Conservation (phyloP, 1,140 invertebrate genomes). For the Macrocentrus cingulum region DNA sequence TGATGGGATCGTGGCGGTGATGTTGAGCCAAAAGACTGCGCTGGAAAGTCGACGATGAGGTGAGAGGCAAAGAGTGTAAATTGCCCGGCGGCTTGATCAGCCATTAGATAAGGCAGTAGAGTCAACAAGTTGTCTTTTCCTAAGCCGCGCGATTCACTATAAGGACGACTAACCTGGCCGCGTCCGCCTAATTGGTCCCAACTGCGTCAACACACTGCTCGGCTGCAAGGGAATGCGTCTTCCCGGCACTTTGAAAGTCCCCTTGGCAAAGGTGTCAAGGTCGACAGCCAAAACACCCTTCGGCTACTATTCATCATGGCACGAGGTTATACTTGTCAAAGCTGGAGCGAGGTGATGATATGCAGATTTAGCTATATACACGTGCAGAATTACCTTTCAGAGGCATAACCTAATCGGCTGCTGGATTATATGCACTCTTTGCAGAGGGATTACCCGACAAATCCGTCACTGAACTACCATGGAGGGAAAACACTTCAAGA, state of each 20-base stretch:
- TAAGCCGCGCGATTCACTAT: neutral
- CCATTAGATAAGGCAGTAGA: constrained; percentile 29
- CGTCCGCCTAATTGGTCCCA: neutral
- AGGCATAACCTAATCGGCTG: neutral
- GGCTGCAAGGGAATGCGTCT: neutral
- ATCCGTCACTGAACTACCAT: constrained; percentile 6
- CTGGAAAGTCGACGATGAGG: neutral
- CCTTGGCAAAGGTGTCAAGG: constrained; percentile 27
- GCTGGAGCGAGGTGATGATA: neutral
- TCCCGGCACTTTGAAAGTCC: neutral
- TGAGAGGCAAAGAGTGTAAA: constrained; percentile 22
- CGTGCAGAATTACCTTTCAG: neutral
- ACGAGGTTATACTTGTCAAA: neutral
- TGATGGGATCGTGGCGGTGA: neutral
- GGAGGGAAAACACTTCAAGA: constrained; percentile 18
- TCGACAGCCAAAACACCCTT: neutral
- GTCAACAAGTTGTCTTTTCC: constrained; percentile 31
- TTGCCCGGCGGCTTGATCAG: constrained; percentile 22
- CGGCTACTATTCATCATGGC: constrained; percentile 12
- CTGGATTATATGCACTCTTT: too few relatives aligned
- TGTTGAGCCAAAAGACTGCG: neutral
- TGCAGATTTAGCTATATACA: neutral
- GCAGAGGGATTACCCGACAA: neutral
- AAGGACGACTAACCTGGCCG: too few relatives aligned
- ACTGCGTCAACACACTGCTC: neutral